A percentile compares a stretch with the other conserved stretches of the same genome.
phyloP scores from a whole-genome alignment of 2,797 vertebrate genomes.

The Propithecus deckenii region DNA sequence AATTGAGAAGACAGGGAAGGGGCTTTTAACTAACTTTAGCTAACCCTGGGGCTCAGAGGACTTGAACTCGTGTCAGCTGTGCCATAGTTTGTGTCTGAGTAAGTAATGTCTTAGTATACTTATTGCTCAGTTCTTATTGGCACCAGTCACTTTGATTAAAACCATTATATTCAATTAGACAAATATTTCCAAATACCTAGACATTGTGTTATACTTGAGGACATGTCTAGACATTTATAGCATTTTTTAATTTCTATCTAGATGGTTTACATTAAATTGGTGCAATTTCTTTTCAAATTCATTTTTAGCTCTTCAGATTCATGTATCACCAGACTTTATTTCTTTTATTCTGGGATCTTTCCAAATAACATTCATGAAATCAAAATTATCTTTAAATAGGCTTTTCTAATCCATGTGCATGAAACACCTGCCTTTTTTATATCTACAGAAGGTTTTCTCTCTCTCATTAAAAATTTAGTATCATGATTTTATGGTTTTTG shows the following conservation, averaged over 20 bases:
- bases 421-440: constrained; percentile 49
- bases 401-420: constrained; percentile 15
- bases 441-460: constrained; percentile 32
- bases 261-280: not conserved
- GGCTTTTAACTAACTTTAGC: not conserved
- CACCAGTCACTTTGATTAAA: not conserved
- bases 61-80: not conserved
- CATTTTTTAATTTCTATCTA: constrained; percentile 10
- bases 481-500: constrained; percentile 21
- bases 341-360: constrained; percentile 45
- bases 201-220: not conserved
- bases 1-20: not conserved
- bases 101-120: not conserved
- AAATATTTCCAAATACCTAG: not conserved
- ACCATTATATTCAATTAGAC: not conserved
- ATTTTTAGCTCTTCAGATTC: not conserved
- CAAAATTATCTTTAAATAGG: constrained; percentile 35
- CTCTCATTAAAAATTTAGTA: constrained; percentile 60
- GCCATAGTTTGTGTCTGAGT: not conserved
- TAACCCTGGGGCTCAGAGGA: no score
- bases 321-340: not conserved
- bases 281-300: not conserved
- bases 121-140: not conserved
- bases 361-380: constrained; percentile 54
- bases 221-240: not conserved